Evolutionary conservation across 2,113 vertebrate genomes (phyloP), one percentile per base, ranked within the genome.

Genomic region (Coptodon bakossiorum): DNA sequence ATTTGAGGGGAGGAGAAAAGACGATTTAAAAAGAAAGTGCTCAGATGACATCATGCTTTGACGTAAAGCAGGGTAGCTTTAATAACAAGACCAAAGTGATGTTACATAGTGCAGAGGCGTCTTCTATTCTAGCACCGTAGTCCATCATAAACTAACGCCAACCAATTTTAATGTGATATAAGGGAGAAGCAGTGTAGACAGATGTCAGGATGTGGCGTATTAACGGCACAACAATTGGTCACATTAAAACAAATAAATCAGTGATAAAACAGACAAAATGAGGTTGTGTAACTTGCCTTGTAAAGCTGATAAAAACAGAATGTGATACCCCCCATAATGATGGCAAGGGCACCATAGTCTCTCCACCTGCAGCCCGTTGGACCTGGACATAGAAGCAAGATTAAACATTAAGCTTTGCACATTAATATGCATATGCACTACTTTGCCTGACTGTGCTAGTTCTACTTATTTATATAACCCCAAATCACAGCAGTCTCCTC

Each of bases 281-380:
- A 59, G 19, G n/a, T 56, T 45, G 34, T 54, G 36, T 31, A 22
- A 73, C 89, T 82, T 96, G 97, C 99, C 97, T 97, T 98, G 95
- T 99, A 99, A 29, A 99, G 97, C 85, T 99, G 98, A 95, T 99
- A 97, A 91, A 99, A 98, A 88, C 99, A 98, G 81, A 99, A 98
- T 4, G 98, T 97, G 7, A 99, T 97, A 90, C 98, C 98, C 34
- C 98, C 97, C 97, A 98, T 97, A 88, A 99, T 97, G 95, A 99
- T 95, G 11, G 98, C 97, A 92, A 99, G 94, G 86, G 98, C 98
- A 10, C 98, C 97, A 3, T 99, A 99, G 91, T 98, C 97, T 94
- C 98, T 96, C 98, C 98, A 99, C 95, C 98, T 96, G 95, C 98
- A 98, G 66, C 97, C 96, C 22, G 94, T 89, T 9, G 97, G 94